Base-by-base conservation (phyloP, 2,113 vertebrate genomes). In the Platanista minor region DNA sequence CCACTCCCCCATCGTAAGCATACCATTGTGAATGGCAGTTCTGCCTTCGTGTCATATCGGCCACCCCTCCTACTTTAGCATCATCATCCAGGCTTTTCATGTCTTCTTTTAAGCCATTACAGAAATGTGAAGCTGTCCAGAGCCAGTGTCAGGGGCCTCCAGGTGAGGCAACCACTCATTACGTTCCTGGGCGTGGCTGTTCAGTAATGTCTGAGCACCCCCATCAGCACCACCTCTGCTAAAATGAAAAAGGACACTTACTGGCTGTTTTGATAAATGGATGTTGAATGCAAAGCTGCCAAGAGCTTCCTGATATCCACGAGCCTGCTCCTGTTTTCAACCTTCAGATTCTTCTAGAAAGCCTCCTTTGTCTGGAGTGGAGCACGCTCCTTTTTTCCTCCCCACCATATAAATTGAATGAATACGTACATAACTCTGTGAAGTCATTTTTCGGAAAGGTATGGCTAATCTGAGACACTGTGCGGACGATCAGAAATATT, bases 301-400 rank as follows among this genome's bases (percentile, higher is more conserved):
- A 29, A 67, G 31, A 67, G 43, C 57, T 17, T 67, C 39, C 91
- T 18, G 1, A 0, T 15, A 36, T 41, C 36, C 84, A 61, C 59
- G 59, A 61, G 66, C 54, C 8, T 80, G 5, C 62, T 72, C 66
- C 36, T 71, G 7, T 77, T 66, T 71, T 39, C 80, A 33, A 9
- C 25, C 57, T 78, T 80, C 49, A 80, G 54, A 72, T 72, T 46
- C 81, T 62, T 78, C 81, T 61, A 85, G 75, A 92, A 92, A 82
- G 36, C 3, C 67, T 69, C 41, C 31, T 83, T 78, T 90, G 6
- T 91, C 71, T 77, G 14, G 21, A 66, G 1, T 43, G 41, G 9
- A 46, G 8, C 49, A 10, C 25, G 49, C 33, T 41, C 83, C 66
- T 8, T 46, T 64, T 84, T 57, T 81, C 20, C 41, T 52, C 25